phyloP scores from a whole-genome alignment of 2,888 invertebrate species.

The Philereme vetulata region DNA sequence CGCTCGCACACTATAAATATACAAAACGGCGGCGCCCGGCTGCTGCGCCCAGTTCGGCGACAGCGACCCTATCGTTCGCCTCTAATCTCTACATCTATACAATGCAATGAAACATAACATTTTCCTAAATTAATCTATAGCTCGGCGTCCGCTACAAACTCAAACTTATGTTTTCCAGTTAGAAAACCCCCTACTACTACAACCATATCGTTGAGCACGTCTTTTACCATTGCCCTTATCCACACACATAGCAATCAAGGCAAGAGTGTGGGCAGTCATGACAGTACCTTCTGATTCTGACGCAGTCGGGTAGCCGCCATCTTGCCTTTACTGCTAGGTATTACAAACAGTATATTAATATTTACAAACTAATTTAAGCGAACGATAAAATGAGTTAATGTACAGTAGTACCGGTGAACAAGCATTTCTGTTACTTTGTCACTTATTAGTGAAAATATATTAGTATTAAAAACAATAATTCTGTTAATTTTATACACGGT shows the following conservation, averaged over 20 bases:
- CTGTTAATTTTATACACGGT: neutral
- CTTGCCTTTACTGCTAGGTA: slow-evolving; percentile 78
- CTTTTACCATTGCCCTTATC: slow-evolving; percentile 55
- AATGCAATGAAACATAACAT: no score
- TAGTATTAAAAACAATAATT: slow-evolving; percentile 15
- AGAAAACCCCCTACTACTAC: slow-evolving; percentile 40
- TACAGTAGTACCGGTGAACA: slow-evolving; percentile 39
- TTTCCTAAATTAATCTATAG: no score
- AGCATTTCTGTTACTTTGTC: slow-evolving; percentile 59
- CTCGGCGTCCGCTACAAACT: no score
- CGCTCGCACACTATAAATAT: no score
- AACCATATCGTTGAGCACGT: slow-evolving; percentile 64
- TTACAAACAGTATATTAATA: slow-evolving; percentile 42
- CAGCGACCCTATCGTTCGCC: no score
- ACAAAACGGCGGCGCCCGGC: no score
- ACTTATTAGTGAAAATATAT: slow-evolving; percentile 56
- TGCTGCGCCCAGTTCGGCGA: no score
- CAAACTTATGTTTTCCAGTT: slow-evolving; percentile 21
- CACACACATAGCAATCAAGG: slow-evolving; percentile 75
- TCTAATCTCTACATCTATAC: no score
- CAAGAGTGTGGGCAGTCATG: slow-evolving; percentile 50
- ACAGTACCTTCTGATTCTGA: slow-evolving; percentile 12
- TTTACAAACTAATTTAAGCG: slow-evolving; percentile 48
- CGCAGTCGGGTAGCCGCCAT: slow-evolving; percentile 27
- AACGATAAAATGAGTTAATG: slow-evolving; percentile 9